Evolutionary conservation across 2,113 vertebrate genomes (phyloP).

Genomic region (Xyliphius kryptos): DNA sequence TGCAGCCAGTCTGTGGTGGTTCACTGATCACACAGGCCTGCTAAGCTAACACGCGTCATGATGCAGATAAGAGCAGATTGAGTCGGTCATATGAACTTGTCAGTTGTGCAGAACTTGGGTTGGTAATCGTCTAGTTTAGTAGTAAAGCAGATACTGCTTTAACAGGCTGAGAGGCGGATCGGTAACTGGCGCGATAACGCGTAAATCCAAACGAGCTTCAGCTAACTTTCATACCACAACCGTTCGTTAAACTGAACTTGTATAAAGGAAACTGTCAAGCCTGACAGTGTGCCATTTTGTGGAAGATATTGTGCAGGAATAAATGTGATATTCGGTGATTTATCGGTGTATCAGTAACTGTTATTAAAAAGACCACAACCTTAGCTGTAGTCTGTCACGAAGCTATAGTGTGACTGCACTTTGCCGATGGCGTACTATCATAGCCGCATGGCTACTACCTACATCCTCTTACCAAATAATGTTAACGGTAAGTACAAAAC

Average conservation of each 20-base stretch:
- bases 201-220: conserved; percentile 5
- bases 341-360: no score
- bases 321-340: not conserved
- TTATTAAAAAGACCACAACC: no score
- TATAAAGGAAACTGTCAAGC: not conserved
- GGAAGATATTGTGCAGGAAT: no score
- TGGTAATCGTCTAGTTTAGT: conserved; percentile 25
- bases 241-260: not conserved
- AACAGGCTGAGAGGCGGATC: conserved; percentile 32
- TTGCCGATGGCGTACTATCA: conserved; percentile 9
- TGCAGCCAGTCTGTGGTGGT: conserved; percentile 55
- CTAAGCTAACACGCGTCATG: conserved; percentile 35
- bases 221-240: conserved; percentile 9
- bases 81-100: not conserved
- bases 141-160: conserved; percentile 35
- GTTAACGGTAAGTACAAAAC: no score
- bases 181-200: conserved; percentile 40
- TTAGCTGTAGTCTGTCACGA: conserved; percentile 3
- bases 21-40: conserved; percentile 54
- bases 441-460: no score
- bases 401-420: not conserved
- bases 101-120: conserved; percentile 25
- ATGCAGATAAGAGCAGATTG: no score
- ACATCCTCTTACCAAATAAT: no score
- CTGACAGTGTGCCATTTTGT: no score